Evolutionary conservation across 2,888 invertebrate species (phyloP).

Genomic region (Drosophila tripunctata): DNA sequence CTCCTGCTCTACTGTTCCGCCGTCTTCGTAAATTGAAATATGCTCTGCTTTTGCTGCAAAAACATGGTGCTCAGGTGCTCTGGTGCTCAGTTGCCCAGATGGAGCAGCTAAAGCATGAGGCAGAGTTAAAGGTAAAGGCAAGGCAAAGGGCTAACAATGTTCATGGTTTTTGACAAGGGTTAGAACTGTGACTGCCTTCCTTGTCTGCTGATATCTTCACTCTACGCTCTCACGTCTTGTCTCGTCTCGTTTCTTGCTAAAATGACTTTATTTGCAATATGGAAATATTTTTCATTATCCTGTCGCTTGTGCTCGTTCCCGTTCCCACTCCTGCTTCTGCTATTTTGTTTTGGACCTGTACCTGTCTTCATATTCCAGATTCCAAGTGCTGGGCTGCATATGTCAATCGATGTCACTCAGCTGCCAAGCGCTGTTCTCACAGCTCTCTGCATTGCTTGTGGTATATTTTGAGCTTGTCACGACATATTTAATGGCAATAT

Average conservation of each 20-base stretch:
- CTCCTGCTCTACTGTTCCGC: background rate
- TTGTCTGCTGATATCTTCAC: background rate
- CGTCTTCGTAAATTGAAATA: conserved; percentile 56
- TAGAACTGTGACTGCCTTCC: conserved; percentile 29
- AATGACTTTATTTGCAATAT: conserved; percentile 79
- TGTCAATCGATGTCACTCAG: conserved; percentile 72
- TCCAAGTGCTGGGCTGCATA: conserved; percentile 11
- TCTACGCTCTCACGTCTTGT: background rate
- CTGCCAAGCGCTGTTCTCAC: conserved; percentile 30
- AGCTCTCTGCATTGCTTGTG: conserved; percentile 32
- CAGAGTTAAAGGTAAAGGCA: background rate
- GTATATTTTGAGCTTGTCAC: conserved; percentile 54
- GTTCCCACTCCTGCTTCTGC: conserved; percentile 1
- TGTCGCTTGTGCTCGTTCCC: background rate
- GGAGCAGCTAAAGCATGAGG: background rate
- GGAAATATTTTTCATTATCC: conserved; percentile 77
- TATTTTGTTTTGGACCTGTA: background rate
- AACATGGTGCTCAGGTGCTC: conserved; percentile 33
- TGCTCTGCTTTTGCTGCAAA: conserved; percentile 36
- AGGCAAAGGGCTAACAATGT: conserved; percentile 32
- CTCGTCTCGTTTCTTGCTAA: conserved; percentile 34
- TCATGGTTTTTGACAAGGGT: conserved; percentile 61
- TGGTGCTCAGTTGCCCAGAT: background rate
- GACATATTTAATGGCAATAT: conserved; percentile 70
- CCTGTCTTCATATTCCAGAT: conserved; percentile 7